Evolutionary conservation across 2,888 invertebrate species (phyloP), one percentile per base, ranked within the genome.

Genomic region (Mimas tiliae): DNA sequence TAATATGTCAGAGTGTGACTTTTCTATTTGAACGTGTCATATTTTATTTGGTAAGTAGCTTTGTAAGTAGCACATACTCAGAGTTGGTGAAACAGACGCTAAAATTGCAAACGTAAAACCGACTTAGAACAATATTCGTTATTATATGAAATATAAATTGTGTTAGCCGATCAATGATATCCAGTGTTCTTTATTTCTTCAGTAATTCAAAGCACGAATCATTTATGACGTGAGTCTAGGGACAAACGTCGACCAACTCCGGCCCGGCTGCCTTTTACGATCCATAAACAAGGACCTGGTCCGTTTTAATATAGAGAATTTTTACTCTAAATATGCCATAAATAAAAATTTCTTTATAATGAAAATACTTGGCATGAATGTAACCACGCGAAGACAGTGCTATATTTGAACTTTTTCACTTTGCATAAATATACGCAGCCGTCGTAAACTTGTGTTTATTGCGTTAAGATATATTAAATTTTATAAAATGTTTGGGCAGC

Each of bases 281-380:
- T 72, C 74, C 81, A 83, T 85, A 85, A 85, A 84, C 78, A 80
- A 74, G 51, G 38, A 64, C 63, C 34, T 72, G 69, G 76, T 72
- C 77, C 77, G 81, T 80, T 82, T 77, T 76, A 80, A 77, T 75
- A 74, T 72, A 71, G 71, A 73, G 76, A 78, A 80, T 83, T 58
- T 58, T 84, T 83, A 83, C 82, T 80, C 75, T 71, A 76, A 83
- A 78, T 79, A 74, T 67, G 74, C 70, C 78, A 78, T 80, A 80
- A 80, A 82, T 79, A 79, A 77, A 71, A 78, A 78, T 73, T 79
- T 78, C 58, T 77, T 78, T 76, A 74, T 76, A 83, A 83, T 81
- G 73, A 81, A 82, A 58, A 58, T 58, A 58, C 58, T 58, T 58
- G 58, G 58, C 42, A 42, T 58, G 58, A 58, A 58, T 58, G 42